Conservation (phyloP, 2,797 vertebrate genomes). For the Streptopelia turtur region DNA sequence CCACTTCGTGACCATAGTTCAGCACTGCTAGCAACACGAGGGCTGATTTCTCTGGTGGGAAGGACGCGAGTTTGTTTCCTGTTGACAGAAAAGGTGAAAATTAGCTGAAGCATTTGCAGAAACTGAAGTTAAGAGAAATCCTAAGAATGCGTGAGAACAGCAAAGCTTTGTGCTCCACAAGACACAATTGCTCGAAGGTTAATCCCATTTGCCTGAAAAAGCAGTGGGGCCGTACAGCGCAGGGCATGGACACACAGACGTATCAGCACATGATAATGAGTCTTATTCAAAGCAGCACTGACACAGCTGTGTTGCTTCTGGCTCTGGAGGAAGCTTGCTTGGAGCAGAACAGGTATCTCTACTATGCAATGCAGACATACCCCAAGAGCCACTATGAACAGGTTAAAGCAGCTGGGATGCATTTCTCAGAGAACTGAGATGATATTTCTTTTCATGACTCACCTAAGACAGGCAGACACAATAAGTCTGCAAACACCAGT, state of each 20-base stretch:
- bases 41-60: not conserved
- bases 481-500: not conserved
- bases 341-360: not conserved
- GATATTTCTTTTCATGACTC: not conserved
- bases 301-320: not conserved
- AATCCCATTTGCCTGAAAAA: not conserved
- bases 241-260: not conserved
- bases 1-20: not conserved
- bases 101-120: not conserved
- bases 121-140: not conserved
- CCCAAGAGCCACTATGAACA: not conserved
- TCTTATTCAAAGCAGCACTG: not conserved
- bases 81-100: not conserved
- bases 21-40: not conserved
- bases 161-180: not conserved
- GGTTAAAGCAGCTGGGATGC: conserved; percentile 1
- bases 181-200: not conserved
- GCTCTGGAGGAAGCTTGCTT: not conserved
- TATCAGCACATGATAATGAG: not conserved
- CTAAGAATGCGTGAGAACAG: not conserved
- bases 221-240: not conserved
- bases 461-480: not conserved
- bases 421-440: not conserved
- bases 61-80: not conserved
- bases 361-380: not conserved